Conservation (phyloP, 92 coral and sea anemone species). For the Zoanthus solanderi region DNA sequence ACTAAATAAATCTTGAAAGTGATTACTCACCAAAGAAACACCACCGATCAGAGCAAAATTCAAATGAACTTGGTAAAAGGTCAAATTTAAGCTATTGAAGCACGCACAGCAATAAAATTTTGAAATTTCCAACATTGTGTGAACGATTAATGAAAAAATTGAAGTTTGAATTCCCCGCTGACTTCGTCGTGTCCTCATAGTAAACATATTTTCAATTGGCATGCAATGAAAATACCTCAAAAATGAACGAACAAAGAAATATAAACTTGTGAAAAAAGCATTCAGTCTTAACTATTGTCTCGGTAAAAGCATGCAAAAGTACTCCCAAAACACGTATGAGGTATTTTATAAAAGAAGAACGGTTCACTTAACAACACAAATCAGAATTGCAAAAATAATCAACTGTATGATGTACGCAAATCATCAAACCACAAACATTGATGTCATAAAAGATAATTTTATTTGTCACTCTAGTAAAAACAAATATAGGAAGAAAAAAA, state of each 20-base stretch:
- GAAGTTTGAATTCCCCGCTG: conserved; percentile 48
- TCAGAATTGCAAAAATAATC: background rate
- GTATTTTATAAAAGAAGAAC: background rate
- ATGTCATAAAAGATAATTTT: background rate
- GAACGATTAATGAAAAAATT: conserved; percentile 5
- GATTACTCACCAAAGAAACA: conserved; percentile 25
- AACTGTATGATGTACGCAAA: background rate
- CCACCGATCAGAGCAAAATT: background rate
- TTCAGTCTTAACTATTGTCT: conserved; percentile 15
- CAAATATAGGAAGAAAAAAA: background rate
- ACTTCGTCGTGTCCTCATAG: background rate
- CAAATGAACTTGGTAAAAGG: conserved; percentile 33
- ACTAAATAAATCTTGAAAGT: conserved; percentile 5
- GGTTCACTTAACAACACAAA: background rate
- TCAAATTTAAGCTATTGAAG: background rate
- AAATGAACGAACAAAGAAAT: conserved; percentile 19
- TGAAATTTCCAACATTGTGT: background rate
- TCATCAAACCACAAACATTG: background rate
- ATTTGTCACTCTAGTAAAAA: background rate
- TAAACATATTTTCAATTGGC: conserved; percentile 33
- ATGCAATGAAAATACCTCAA: conserved; percentile 27
- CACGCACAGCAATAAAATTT: background rate
- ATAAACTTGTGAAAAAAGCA: conserved; percentile 33
- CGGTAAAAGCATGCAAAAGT: conserved; percentile 15
- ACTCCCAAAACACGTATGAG: background rate